phyloP scores from a whole-genome alignment of 2,113 vertebrate species.

The Notechis scutatus region DNA sequence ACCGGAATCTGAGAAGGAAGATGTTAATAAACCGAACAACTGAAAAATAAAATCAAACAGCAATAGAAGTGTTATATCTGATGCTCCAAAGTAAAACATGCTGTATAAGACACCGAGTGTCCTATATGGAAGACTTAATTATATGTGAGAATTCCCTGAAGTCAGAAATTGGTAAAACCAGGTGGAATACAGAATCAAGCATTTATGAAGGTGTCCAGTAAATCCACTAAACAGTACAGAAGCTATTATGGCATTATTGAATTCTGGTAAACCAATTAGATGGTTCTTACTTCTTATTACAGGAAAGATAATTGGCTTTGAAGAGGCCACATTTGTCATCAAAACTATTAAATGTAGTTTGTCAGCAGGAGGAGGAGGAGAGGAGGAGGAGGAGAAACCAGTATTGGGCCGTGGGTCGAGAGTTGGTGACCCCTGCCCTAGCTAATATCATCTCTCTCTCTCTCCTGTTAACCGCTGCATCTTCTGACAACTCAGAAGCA shows the following conservation, averaged over 20 bases:
- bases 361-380: not conserved
- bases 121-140: not conserved
- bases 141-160: not conserved
- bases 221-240: not conserved
- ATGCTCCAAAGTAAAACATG: not conserved
- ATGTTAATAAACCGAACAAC: not conserved
- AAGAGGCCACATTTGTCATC: not conserved
- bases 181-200: not conserved
- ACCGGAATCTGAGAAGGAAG: not conserved
- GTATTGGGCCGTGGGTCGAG: rapidly evolving
- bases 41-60: not conserved
- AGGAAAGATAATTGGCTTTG: not conserved
- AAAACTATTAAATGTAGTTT: not conserved
- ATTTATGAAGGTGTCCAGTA: not conserved
- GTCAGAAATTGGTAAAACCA: slow-evolving; percentile 14
- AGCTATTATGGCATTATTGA: not conserved
- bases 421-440: not conserved
- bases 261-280: not conserved
- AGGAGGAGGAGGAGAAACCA: not conserved
- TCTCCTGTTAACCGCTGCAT: not conserved
- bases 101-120: not conserved
- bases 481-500: slow-evolving; percentile 31
- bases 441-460: no score
- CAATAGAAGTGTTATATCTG: not conserved
- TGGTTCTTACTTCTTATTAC: not conserved